Conservation (phyloP, 2,888 invertebrate species). For the Gnatocerus cornutus region DNA sequence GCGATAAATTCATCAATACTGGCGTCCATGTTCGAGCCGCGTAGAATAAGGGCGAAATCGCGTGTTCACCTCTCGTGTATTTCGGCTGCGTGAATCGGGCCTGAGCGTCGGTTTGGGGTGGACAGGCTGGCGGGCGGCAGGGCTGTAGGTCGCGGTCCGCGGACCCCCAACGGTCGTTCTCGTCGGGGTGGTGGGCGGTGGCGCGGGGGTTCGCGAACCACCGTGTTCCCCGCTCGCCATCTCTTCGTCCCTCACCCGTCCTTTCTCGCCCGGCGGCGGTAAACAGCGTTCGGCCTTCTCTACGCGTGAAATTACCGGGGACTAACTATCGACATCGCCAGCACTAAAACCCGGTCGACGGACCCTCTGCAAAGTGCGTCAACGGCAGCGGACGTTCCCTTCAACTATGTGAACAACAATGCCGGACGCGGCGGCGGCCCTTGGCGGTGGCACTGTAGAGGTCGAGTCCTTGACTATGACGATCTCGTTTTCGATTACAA, state of each 20-base stretch:
- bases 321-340: conserved; percentile 54
- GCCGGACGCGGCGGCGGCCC: conserved; percentile 9
- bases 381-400: conserved; percentile 14
- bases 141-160: conserved; percentile 65
- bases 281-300: conserved; percentile 42
- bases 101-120: conserved; percentile 60
- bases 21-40: neutral
- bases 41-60: conserved; percentile 33
- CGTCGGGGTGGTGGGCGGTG: conserved; percentile 43
- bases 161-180: conserved; percentile 55
- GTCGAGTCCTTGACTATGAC: conserved; percentile 14
- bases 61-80: conserved; percentile 46
- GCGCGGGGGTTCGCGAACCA: conserved; percentile 60
- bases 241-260: conserved; percentile 47
- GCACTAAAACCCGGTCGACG: conserved; percentile 34
- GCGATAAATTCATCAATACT: conserved; percentile 28
- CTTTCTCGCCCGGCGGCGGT: conserved; percentile 13
- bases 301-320: conserved; percentile 63
- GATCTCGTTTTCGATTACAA: conserved; percentile 22
- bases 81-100: conserved; percentile 56
- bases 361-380: conserved; percentile 30
- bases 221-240: conserved; percentile 59
- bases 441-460: neutral
- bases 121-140: conserved; percentile 55
- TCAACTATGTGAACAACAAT: conserved; percentile 14